Conservation (phyloP, 2,113 vertebrate species). For the Hucho hucho region DNA sequence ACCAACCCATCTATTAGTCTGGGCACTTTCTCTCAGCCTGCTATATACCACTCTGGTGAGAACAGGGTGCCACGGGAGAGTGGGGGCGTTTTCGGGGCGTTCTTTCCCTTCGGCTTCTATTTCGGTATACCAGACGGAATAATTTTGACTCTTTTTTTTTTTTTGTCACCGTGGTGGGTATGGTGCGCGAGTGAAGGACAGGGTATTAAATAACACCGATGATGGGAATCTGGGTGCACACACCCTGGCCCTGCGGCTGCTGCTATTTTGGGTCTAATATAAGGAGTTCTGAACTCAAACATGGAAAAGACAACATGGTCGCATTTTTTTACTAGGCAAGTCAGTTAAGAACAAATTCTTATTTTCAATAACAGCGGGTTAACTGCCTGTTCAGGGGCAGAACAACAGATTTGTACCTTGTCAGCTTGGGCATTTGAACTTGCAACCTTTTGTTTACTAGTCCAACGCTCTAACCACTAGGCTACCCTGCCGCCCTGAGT, state of each 20-base stretch:
- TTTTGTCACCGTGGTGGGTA: slow-evolving; percentile 21
- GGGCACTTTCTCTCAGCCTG: background rate
- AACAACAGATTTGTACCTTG: no score
- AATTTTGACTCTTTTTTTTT: slow-evolving; percentile 16
- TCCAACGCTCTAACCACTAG: no score
- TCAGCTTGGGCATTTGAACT: no score
- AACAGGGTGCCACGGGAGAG: slow-evolving; percentile 9
- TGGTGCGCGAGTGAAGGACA: slow-evolving; percentile 6
- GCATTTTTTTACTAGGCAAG: no score
- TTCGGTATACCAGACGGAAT: slow-evolving; percentile 36
- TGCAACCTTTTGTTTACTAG: no score
- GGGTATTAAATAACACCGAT: slow-evolving; percentile 43
- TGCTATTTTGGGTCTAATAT: slow-evolving; percentile 31
- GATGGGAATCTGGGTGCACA: slow-evolving; percentile 39
- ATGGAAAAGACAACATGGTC: slow-evolving; percentile 48
- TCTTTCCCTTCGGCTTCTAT: slow-evolving; percentile 39
- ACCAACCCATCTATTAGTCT: background rate
- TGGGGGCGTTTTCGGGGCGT: slow-evolving; percentile 25
- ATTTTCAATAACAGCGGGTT: no score
- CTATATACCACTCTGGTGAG: slow-evolving; percentile 12
- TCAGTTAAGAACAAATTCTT: no score
- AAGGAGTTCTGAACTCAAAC: slow-evolving; percentile 35
- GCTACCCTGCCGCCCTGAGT: no score
- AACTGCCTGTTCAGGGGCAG: no score
- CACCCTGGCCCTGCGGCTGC: slow-evolving; percentile 31